Evolutionary conservation across 2,797 vertebrate genomes (phyloP), one percentile per base, ranked within the genome.

Genomic region (Anas bernieri): DNA sequence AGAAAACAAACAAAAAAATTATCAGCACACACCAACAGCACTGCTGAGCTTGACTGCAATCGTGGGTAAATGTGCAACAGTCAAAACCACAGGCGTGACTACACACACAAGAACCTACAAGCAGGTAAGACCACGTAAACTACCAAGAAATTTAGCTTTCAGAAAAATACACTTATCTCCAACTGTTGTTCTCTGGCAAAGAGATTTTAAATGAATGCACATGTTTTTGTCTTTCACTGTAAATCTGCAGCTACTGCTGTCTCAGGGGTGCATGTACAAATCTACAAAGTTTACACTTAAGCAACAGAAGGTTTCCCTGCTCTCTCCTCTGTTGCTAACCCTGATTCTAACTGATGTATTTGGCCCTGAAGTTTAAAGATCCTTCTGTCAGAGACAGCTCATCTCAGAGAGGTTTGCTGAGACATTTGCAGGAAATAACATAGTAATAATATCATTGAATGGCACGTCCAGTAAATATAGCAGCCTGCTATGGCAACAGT

Each of bases 401-500:
- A 54, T n/a, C 43, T 63, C 46, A 76, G 30, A 80, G 56, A 52
- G 5, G 17, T 37, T 88, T 75, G 8, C 45, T 72, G 30, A 70
- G 45, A 39, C 14, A 63, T 25, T 69, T 81, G 12, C 20, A 78
- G 62, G 30, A 84, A 70, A 62, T 6, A 37, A 12, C 2, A 7
- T 7, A 4, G 0, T 37, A 5, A 0, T 41, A 50, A 25, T 14
- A 78, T 0, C 1, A 70, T 58, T 91, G 79, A 48, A 75, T n/a
- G 35, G 17, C 17, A 64, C 6, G 17, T 11, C 30, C 69, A 30
- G 33, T 73, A 79, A 67, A 61, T 5, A 9, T 11, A 76, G 46
- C n/a, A 48, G 26, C 15, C 20, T 79, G 10, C 21, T 41, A 11
- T 66, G 41, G 9, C 43, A 63, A 54, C 7, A 37, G 25, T n/a